Percentiles rank a stretch among this genome's conserved stretches.
These are phyloP conservation scores for Trachelus troglodyta DNA, from an alignment of 2,888 invertebrate genomes.

Conservation along the genomic window DNA sequence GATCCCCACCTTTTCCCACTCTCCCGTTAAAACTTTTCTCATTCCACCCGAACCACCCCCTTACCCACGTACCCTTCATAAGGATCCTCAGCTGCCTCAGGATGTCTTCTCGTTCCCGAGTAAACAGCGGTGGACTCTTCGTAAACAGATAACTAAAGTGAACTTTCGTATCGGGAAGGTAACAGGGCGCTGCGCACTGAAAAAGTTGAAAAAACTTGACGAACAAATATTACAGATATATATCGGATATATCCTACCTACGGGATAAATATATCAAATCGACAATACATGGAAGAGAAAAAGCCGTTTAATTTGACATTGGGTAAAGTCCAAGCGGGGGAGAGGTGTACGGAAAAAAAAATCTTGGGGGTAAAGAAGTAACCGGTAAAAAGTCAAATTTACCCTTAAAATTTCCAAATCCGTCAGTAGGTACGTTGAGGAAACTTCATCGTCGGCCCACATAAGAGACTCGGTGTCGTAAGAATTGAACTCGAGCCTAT, in stretches of 20 bases:
- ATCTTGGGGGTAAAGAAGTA: too few relatives aligned
- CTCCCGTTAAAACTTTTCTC: too few relatives aligned
- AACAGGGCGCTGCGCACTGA: conserved; percentile 21
- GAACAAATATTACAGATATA: too few relatives aligned
- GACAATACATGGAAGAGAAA: too few relatives aligned
- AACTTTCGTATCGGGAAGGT: conserved; percentile 1
- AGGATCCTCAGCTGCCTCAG: conserved; percentile 27
- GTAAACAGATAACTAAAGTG: conserved; percentile 16
- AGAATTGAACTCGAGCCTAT: too few relatives aligned
- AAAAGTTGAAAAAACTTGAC: background rate
- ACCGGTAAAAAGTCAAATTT: background rate
- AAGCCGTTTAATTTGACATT: too few relatives aligned
- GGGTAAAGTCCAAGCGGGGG: too few relatives aligned
- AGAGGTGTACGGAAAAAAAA: too few relatives aligned
- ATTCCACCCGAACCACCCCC: too few relatives aligned
- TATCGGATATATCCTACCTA: too few relatives aligned
- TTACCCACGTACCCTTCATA: conserved; percentile 21
- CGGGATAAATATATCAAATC: too few relatives aligned
- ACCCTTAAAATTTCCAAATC: conserved; percentile 29
- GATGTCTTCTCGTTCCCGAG: conserved; percentile 18
- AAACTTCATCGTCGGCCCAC: conserved; percentile 9
- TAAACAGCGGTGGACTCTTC: conserved; percentile 18
- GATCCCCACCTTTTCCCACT: too few relatives aligned
- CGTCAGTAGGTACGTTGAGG: background rate
- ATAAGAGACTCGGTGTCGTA: conserved; percentile 18